Evolutionary conservation across 2,113 vertebrate genomes (phyloP).

Genomic region (Bos taurus): DNA sequence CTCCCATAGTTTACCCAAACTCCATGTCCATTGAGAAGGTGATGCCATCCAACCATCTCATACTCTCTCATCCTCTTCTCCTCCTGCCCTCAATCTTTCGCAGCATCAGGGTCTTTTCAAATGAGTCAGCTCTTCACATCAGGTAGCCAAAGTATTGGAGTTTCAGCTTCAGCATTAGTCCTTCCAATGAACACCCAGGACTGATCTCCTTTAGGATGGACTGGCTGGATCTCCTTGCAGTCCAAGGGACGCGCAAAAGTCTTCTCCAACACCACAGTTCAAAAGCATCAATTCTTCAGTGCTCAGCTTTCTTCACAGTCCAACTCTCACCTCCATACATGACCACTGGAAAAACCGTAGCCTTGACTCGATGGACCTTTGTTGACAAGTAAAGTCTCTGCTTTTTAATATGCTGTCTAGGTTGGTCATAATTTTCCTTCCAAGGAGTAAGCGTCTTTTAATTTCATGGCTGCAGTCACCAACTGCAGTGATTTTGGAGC

Average conservation of each 20-base stretch:
- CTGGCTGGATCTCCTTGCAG: neutral
- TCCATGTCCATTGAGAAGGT: neutral
- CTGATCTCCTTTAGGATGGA: neutral
- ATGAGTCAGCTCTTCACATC: neutral
- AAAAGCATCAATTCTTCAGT: neutral
- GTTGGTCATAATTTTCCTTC: neutral
- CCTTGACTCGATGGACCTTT: neutral
- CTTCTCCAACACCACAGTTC: neutral
- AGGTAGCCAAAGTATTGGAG: neutral
- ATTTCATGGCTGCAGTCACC: neutral
- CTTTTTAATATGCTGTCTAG: neutral
- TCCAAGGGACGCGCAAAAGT: neutral
- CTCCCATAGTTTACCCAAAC: neutral
- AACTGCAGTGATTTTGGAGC: neutral
- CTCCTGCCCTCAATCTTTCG: neutral
- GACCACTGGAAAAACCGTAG: neutral
- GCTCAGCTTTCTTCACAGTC: neutral
- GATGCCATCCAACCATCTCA: neutral
- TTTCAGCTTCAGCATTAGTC: neutral
- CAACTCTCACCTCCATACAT: neutral
- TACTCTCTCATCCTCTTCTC: neutral
- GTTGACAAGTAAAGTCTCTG: neutral
- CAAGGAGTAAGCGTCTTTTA: neutral
- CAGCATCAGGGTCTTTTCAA: neutral
- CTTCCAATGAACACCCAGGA: neutral